A percentile compares a stretch with the other conserved stretches of the same genome.
These are phyloP conservation scores for Argentina silus DNA, from an alignment of 2,797 vertebrate species.

Conservation along the genomic window DNA sequence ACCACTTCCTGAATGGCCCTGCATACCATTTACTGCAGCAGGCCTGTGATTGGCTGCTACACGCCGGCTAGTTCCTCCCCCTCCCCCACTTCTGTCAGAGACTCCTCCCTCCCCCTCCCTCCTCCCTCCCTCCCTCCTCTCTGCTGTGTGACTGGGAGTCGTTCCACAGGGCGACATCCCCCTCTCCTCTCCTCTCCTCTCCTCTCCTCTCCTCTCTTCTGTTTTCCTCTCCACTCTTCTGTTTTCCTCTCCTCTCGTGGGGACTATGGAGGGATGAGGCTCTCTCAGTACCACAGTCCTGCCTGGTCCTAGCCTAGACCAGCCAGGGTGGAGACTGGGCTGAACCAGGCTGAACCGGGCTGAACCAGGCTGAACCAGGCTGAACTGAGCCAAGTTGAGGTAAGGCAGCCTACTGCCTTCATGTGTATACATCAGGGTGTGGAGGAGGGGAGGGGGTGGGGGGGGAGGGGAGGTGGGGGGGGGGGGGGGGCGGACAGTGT, in stretches of 20 bases:
- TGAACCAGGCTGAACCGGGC: not conserved
- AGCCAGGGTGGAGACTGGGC: not conserved
- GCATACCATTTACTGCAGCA: constrained; percentile 10
- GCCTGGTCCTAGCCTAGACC: too few relatives aligned
- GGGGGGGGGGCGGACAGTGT: too few relatives aligned
- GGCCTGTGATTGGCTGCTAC: constrained; percentile 29
- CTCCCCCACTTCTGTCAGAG: constrained; percentile 44
- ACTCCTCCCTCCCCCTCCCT: constrained; percentile 19
- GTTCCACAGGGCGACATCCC: constrained; percentile 46
- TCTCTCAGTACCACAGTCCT: constrained; percentile 37
- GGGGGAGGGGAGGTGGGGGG: not conserved
- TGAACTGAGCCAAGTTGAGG: constrained; percentile 27
- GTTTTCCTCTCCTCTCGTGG: constrained; percentile 43
- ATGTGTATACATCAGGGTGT: constrained; percentile 60
- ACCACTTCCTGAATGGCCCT: constrained; percentile 30
- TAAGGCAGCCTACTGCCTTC: constrained; percentile 35
- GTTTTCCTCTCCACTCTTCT: constrained; percentile 4
- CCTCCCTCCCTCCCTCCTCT: constrained; percentile 22
- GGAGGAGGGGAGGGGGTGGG: not conserved
- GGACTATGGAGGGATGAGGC: constrained; percentile 20
- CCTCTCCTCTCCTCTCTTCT: constrained; percentile 35
- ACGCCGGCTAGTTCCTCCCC: constrained; percentile 49
- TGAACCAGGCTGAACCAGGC: constrained; percentile 20
- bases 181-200: constrained; percentile 19
- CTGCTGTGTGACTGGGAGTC: constrained; percentile 33